Percentiles rank a stretch among this genome's conserved stretches.
These are phyloP conservation scores for Dendrolimus houi DNA, from an alignment of 2,888 invertebrate genomes.

Conservation along the genomic window DNA sequence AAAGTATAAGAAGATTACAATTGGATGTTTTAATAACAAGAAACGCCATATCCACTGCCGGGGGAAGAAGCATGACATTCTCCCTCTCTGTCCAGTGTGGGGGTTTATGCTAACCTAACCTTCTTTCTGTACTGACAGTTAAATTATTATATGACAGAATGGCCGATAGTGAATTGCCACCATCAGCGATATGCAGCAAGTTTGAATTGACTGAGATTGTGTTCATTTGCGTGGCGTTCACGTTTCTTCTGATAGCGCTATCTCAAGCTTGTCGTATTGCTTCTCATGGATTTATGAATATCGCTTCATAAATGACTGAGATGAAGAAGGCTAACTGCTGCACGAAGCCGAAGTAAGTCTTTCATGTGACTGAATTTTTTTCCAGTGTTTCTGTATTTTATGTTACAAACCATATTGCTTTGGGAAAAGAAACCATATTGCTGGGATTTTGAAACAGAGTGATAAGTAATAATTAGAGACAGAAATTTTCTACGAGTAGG, in stretches of 20 bases:
- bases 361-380: neutral
- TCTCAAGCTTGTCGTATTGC: constrained; percentile 39
- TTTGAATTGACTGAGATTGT: constrained; percentile 47
- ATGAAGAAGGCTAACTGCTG: neutral
- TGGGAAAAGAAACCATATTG: no score
- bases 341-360: neutral
- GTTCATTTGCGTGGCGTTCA: constrained; percentile 44
- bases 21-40: no score
- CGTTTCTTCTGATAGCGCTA: constrained; percentile 39
- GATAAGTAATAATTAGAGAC: no score
- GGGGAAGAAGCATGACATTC: no score
- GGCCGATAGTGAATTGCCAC: constrained; percentile 10
- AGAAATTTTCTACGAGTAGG: no score
- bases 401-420: no score
- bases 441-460: no score
- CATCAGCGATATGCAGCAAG: constrained; percentile 15
- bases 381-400: no score
- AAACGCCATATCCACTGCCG: no score
- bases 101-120: no score
- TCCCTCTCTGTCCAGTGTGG: no score
- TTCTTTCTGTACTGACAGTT: neutral
- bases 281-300: constrained; percentile 23
- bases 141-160: constrained; percentile 4
- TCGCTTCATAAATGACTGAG: neutral
- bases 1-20: no score